A percentile compares a stretch with the other conserved stretches of the same genome.
phyloP scores from a whole-genome alignment of 2,888 invertebrate genomes.

The Odontocolon sp. region DNA sequence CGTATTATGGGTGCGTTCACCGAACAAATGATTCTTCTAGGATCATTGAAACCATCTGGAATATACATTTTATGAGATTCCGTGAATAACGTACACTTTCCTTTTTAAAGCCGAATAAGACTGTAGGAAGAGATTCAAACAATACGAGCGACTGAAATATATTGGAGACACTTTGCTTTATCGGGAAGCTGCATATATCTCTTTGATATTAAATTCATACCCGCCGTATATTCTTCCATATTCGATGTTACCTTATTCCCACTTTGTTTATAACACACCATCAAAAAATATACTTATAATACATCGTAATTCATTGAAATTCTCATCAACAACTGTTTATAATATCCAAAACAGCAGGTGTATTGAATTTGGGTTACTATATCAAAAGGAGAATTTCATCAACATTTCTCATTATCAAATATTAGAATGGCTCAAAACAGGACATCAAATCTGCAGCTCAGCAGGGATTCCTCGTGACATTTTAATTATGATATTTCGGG shows the following conservation, averaged over 20 bases:
- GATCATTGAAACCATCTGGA: constrained; percentile 59
- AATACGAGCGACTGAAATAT: constrained; percentile 13
- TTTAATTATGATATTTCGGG: constrained; percentile 36
- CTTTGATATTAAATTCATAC: constrained; percentile 37
- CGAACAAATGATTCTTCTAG: constrained; percentile 22
- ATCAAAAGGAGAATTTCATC: neutral
- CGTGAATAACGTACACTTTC: constrained; percentile 1
- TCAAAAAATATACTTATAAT: too few relatives aligned
- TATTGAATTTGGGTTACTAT: constrained; percentile 4
- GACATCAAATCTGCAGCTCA: neutral
- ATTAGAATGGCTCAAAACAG: neutral
- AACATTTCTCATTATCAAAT: neutral
- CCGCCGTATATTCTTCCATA: constrained; percentile 15
- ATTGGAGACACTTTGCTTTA: constrained; percentile 32
- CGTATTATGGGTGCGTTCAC: constrained; percentile 31
- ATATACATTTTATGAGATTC: constrained; percentile 53
- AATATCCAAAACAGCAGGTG: neutral
- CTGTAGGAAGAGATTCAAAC: neutral
- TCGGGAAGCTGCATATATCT: neutral
- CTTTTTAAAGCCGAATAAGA: neutral
- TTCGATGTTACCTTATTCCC: neutral
- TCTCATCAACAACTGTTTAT: neutral
- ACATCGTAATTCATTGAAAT: neutral
- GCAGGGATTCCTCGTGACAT: neutral
- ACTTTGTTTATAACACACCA: neutral